phyloP scores from a whole-genome alignment of 2,113 vertebrate genomes.

The Pandion haliaetus region DNA sequence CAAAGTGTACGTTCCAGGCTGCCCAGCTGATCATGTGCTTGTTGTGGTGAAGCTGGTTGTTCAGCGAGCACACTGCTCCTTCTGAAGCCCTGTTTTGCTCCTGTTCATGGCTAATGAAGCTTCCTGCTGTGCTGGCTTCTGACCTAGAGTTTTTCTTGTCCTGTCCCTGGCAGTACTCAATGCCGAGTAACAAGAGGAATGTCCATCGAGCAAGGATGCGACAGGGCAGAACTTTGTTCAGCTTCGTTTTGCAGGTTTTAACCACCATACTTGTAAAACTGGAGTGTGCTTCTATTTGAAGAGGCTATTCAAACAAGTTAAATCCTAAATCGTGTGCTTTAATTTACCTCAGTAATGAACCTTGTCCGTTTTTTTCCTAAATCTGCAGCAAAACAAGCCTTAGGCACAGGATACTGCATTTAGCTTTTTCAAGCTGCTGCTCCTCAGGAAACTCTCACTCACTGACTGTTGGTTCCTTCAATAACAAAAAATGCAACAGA shows the following conservation, averaged over 20 bases:
- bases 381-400: slow-evolving; percentile 31
- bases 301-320: neutral
- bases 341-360: neutral
- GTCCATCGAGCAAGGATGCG: neutral
- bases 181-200: neutral
- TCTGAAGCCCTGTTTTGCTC: neutral
- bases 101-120: neutral
- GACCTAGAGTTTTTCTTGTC: neutral
- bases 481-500: slow-evolving; percentile 1
- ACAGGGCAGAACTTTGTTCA: neutral
- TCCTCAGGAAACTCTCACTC: slow-evolving; percentile 37
- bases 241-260: neutral
- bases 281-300: neutral
- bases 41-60: neutral
- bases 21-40: neutral
- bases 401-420: neutral
- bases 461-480: slow-evolving; percentile 9
- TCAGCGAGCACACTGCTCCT: neutral
- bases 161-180: neutral
- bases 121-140: slow-evolving; percentile 16
- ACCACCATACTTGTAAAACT: neutral
- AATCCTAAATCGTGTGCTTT: neutral
- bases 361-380: neutral
- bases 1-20: neutral
- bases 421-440: slow-evolving; percentile 25